A percentile compares a stretch with the other conserved stretches of the same genome.
Conservation (phyloP, 2,113 vertebrate genomes). For the Delphinapterus leucas region DNA sequence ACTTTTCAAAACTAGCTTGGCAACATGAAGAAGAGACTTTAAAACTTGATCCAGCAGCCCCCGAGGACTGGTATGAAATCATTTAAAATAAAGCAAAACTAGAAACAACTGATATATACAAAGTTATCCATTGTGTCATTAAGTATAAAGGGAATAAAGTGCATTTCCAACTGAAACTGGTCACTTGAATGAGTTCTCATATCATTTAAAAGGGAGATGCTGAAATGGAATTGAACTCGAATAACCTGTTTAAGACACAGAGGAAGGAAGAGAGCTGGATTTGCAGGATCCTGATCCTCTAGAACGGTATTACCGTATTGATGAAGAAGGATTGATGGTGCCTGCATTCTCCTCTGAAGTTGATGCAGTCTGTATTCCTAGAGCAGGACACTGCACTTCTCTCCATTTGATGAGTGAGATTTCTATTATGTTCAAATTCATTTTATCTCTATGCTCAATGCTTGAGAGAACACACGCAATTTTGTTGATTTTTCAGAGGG, state of each 20-base stretch:
- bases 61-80: neutral
- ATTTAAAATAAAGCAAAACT: neutral
- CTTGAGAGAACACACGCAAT: too few relatives aligned
- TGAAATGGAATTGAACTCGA: too few relatives aligned
- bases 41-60: neutral
- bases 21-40: neutral
- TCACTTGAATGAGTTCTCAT: neutral
- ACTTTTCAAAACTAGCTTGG: neutral
- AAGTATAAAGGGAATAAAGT: neutral
- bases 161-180: neutral
- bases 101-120: neutral
- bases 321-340: too few relatives aligned
- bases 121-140: neutral
- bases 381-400: neutral
- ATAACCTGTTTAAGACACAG: neutral
- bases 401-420: neutral
- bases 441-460: neutral
- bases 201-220: neutral
- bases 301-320: accelerated
- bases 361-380: accelerated
- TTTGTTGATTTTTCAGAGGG: neutral
- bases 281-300: accelerated
- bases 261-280: accelerated
- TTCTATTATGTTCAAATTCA: neutral
- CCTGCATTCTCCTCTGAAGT: neutral